Conservation (phyloP, 2,888 invertebrate genomes). For the Caenorhabditis imperialis region DNA sequence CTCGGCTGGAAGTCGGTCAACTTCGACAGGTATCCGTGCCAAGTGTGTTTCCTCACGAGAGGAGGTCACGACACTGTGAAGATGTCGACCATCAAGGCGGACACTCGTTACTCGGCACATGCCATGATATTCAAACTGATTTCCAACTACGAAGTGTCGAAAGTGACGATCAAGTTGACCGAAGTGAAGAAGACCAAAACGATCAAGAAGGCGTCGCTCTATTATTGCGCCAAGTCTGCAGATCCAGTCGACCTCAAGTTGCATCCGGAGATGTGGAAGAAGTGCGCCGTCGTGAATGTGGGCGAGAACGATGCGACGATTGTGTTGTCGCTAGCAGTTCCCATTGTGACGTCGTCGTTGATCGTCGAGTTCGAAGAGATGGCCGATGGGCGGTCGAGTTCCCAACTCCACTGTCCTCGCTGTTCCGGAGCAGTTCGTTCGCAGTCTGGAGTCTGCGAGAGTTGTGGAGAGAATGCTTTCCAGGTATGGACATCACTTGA, state of each 20-base stretch:
- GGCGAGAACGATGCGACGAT: conserved; percentile 42
- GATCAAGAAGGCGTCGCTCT: conserved; percentile 87
- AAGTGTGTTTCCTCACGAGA: conserved; percentile 84
- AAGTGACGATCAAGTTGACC: conserved; percentile 91
- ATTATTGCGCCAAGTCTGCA: conserved; percentile 93
- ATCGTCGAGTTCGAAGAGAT: conserved; percentile 99
- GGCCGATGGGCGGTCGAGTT: conserved; percentile 93
- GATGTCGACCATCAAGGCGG: conserved; percentile 80
- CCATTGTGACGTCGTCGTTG: conserved; percentile 96
- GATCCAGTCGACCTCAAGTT: conserved; percentile 97
- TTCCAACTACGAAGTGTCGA: conserved; percentile 87
- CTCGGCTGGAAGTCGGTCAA: conserved; percentile 61
- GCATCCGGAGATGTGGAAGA: conserved; percentile 86
- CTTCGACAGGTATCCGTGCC: conserved; percentile 92
- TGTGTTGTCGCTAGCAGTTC: conserved; percentile 78
- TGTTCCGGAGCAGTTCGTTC: conserved; percentile 97
- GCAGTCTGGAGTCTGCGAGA: conserved; percentile 95
- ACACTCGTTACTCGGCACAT: conserved; percentile 97
- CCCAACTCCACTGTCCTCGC: conserved; percentile 68
- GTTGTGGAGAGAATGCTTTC: conserved; percentile 98
- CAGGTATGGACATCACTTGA: too few species aligned
- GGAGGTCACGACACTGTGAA: conserved; percentile 59
- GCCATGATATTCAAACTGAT: conserved; percentile 96
- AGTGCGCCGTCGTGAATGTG: conserved; percentile 87
- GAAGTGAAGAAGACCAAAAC: conserved; percentile 97